Conservation (phyloP, 2,888 invertebrate species). For the Chouioia cunea region DNA sequence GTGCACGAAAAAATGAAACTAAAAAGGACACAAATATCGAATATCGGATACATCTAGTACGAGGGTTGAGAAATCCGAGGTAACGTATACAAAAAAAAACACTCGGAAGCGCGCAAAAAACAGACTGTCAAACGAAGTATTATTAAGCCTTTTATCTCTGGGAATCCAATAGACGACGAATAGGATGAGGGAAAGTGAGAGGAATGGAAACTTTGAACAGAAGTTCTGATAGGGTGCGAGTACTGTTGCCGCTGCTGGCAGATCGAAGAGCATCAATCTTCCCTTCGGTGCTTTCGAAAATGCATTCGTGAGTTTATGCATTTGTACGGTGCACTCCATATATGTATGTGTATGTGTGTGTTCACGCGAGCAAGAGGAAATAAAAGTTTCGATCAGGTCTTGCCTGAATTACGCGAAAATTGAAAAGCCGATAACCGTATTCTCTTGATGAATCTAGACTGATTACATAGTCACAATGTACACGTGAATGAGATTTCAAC, state of each 20-base stretch:
- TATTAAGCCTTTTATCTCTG: slow-evolving; percentile 38
- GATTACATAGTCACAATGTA: too few species aligned
- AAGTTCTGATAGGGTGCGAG: too few species aligned
- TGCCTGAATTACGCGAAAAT: not conserved
- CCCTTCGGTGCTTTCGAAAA: slow-evolving; percentile 17
- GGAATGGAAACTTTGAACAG: not conserved
- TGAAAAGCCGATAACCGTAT: not conserved
- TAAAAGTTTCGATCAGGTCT: slow-evolving; percentile 46
- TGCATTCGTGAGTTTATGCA: slow-evolving; percentile 38
- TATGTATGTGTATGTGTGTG: too few species aligned
- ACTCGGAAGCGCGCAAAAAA: too few species aligned
- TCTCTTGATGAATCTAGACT: too few species aligned
- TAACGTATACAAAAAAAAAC: too few species aligned
- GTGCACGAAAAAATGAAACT: too few species aligned
- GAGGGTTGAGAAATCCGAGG: too few species aligned
- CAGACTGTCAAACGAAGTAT: slow-evolving; percentile 21
- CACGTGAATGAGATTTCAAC: slow-evolving; percentile 14
- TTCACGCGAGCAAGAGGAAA: slow-evolving; percentile 41
- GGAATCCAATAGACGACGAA: slow-evolving; percentile 24
- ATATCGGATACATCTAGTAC: too few species aligned
- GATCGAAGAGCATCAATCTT: slow-evolving; percentile 38
- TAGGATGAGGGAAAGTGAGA: not conserved
- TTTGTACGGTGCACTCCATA: slow-evolving; percentile 28
- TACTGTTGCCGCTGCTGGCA: not conserved
- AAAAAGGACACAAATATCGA: too few species aligned